phyloP scores from a whole-genome alignment of 2,113 vertebrate species.

The Malurus elegans region DNA sequence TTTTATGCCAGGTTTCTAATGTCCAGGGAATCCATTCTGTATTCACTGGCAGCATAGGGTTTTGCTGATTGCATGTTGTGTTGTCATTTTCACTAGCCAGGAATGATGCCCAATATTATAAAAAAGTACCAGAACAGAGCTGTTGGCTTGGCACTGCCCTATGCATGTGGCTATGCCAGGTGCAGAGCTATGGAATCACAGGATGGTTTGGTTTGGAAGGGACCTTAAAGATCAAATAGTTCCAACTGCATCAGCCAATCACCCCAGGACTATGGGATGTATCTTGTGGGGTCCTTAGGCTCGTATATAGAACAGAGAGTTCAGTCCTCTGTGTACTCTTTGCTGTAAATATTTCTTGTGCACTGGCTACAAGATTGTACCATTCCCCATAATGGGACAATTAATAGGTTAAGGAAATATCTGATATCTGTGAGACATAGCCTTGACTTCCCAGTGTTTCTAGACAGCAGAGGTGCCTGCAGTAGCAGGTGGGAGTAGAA shows the following conservation, averaged over 20 bases:
- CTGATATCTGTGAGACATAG: neutral
- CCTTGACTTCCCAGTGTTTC: neutral
- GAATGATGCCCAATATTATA: neutral
- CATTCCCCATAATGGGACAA: neutral
- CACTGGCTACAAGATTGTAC: neutral
- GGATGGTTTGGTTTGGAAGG: neutral
- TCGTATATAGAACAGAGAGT: neutral
- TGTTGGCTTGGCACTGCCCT: neutral
- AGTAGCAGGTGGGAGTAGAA: neutral
- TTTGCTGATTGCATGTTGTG: neutral
- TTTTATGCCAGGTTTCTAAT: neutral
- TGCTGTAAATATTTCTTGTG: neutral
- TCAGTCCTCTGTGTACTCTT: neutral
- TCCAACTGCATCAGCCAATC: neutral
- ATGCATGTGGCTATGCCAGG: accelerated
- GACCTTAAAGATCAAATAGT: neutral
- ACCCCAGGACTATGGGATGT: neutral
- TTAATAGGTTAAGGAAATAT: neutral
- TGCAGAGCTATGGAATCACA: neutral
- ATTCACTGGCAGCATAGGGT: neutral
- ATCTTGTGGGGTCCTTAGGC: accelerated
- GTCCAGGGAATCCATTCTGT: neutral
- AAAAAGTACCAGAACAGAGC: neutral
- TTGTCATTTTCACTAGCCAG: neutral
- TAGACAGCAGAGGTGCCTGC: neutral